Percentiles rank a stretch among this genome's conserved stretches.
These are phyloP conservation scores for Plagodis pulveraria DNA, from an alignment of 2,888 invertebrate species.

Conservation along the genomic window DNA sequence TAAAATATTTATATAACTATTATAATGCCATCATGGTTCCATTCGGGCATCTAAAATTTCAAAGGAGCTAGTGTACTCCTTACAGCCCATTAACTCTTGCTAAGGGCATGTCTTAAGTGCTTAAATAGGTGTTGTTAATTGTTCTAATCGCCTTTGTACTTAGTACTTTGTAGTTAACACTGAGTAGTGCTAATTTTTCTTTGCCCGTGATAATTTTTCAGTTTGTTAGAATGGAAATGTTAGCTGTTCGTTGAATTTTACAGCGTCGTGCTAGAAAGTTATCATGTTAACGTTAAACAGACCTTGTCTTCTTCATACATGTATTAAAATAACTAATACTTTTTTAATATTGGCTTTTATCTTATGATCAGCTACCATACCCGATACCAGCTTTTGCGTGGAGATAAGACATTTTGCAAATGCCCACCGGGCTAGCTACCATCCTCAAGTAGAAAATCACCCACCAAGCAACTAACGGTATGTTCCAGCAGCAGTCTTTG, in stretches of 20 bases:
- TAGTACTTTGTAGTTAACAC: constrained; percentile 11
- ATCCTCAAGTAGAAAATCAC: too few species aligned
- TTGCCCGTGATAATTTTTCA: constrained; percentile 18
- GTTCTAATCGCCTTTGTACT: constrained; percentile 26
- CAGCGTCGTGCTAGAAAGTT: too few species aligned
- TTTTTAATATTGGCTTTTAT: too few species aligned
- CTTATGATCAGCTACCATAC: too few species aligned
- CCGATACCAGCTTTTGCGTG: too few species aligned
- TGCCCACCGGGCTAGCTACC: too few species aligned
- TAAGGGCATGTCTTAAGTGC: constrained; percentile 59
- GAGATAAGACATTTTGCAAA: too few species aligned
- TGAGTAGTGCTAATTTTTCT: constrained; percentile 22
- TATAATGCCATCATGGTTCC: constrained; percentile 43
- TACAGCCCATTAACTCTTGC: constrained; percentile 62
- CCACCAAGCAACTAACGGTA: too few species aligned
- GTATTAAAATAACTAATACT: too few species aligned
- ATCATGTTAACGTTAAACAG: too few species aligned
- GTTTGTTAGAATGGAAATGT: constrained; percentile 14
- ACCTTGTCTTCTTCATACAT: too few species aligned
- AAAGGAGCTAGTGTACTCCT: constrained; percentile 61
- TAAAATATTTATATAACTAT: not conserved
- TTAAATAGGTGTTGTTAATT: constrained; percentile 38
- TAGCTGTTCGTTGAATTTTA: not conserved
- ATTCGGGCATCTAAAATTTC: constrained; percentile 59
- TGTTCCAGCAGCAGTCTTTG: too few species aligned